Conservation (phyloP, 1,140 invertebrate species). For the Phymastichus coffea region DNA sequence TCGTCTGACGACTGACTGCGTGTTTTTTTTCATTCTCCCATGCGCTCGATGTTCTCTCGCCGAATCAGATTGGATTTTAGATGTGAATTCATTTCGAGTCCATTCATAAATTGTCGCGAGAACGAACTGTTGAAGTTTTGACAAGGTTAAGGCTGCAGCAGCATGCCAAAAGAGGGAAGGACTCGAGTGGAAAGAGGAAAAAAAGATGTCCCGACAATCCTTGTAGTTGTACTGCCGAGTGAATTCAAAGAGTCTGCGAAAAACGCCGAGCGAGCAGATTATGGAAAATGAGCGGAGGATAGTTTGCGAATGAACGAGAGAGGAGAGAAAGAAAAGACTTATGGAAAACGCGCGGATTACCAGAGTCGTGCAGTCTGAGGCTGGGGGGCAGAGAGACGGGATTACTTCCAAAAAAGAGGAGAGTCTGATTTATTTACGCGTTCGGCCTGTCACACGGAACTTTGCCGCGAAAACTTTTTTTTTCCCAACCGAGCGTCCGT, state of each 20-base stretch:
- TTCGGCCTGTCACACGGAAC: neutral
- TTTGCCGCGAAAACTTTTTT: neutral
- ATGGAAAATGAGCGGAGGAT: slow-evolving; percentile 16
- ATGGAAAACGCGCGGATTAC: slow-evolving; percentile 24
- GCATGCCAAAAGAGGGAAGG: too few species aligned
- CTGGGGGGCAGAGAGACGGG: neutral
- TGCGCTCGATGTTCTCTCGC: too few species aligned
- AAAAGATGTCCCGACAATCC: too few species aligned
- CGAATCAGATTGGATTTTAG: too few species aligned
- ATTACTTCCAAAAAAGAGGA: slow-evolving; percentile 5
- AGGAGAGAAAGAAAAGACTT: slow-evolving; percentile 20
- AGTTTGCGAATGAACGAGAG: too few species aligned
- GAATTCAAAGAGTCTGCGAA: neutral
- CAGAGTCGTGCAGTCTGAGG: neutral
- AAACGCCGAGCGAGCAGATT: slow-evolving; percentile 25
- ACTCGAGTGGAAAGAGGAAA: too few species aligned
- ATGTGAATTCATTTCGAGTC: too few species aligned
- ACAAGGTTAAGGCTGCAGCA: too few species aligned
- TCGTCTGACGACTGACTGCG: too few species aligned
- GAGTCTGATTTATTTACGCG: slow-evolving; percentile 20
- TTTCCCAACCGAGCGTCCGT: neutral
- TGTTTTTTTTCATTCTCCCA: too few species aligned
- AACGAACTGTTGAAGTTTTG: too few species aligned
- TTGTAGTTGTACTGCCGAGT: neutral
- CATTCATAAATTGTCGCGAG: too few species aligned